phyloP scores from a whole-genome alignment of 2,888 invertebrate species.

The Leptinotarsa juncta region DNA sequence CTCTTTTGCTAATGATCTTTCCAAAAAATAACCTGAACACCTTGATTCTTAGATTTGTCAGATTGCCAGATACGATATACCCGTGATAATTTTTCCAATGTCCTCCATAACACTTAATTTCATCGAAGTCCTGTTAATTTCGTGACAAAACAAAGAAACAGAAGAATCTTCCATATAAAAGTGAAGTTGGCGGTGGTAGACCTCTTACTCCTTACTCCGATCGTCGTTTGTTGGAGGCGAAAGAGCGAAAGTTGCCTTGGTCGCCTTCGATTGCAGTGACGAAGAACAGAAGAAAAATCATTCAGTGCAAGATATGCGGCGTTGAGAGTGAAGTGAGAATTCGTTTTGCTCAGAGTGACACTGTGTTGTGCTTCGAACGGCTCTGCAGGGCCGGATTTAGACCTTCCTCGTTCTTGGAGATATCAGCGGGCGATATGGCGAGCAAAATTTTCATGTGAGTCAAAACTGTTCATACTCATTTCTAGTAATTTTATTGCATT shows the following conservation, averaged over 20 bases:
- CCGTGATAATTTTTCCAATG: background rate
- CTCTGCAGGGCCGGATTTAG: slow-evolving; percentile 24
- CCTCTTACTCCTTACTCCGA: slow-evolving; percentile 56
- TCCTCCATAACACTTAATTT: slow-evolving; percentile 2
- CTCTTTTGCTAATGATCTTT: too few relatives aligned
- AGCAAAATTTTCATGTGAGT: slow-evolving; percentile 29
- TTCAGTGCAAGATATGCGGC: slow-evolving; percentile 40
- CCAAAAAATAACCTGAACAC: too few relatives aligned
- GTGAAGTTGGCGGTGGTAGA: slow-evolving; percentile 52
- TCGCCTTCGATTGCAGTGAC: slow-evolving; percentile 29
- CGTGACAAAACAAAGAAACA: slow-evolving; percentile 29
- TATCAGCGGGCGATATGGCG: slow-evolving; percentile 20
- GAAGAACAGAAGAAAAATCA: slow-evolving; percentile 21
- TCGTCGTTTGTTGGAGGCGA: slow-evolving; percentile 42
- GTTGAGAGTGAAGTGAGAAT: slow-evolving; percentile 42
- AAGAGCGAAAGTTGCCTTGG: slow-evolving; percentile 53
- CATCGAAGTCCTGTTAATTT: background rate
- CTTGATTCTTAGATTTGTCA: too few relatives aligned
- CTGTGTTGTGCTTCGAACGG: slow-evolving; percentile 35
- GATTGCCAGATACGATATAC: too few relatives aligned
- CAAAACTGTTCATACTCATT: background rate
- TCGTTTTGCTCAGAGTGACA: slow-evolving; percentile 36
- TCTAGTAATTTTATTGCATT: background rate
- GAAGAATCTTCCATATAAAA: slow-evolving; percentile 52
- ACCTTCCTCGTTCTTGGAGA: slow-evolving; percentile 24